Evolutionary conservation across 2,888 invertebrate genomes (phyloP), one percentile per base, ranked within the genome.

Genomic region (Folsomia manolachei): DNA sequence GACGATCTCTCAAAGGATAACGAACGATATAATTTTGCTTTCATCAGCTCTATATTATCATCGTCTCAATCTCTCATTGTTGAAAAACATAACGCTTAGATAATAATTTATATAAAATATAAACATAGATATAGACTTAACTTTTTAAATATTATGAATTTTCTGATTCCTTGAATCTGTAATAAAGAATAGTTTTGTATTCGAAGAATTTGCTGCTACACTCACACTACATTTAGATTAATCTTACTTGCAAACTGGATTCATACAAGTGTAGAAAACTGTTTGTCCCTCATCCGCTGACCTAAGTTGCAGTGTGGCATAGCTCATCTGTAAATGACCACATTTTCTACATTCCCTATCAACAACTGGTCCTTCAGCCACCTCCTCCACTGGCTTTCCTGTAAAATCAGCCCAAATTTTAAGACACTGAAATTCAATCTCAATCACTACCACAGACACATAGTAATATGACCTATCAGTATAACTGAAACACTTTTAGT

Each of bases 261-360:
- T 56, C 56, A 56, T 56, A 85, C 99, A 99, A 1, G 95, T 95
- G 82, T 94, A 99, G 85, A 99, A 98, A 1, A 99, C 95, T 0
- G 98, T 99, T 84, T 99, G 98, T 0, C 98, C 98, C 89, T 99
- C 99, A 88, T 99, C 98, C 23, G 97, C 98, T 0, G 97, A 97
- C 80, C 98, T 86, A 26, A 98, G 86, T 84, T 99, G 98, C 68
- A 96, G 84, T 0, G 98, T 97, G 2, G 95, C 93, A 84, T 97
- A 98, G 0, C 94, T 93, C 95, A 97, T 97, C 83, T 91, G 90
- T 53, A 94, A 91, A 83, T 95, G 89, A 1, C 90, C 91, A 86
- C 98, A 99, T 83, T 92, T 91, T 0, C 91, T 88, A 84, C 98
- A 94, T 82, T 87, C 89, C 71, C 93, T 85, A 76, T 94, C 93